A percentile compares a stretch with the other conserved stretches of the same genome.
phyloP scores from a whole-genome alignment of 2,113 vertebrate genomes.

The Meleagris gallopavo region DNA sequence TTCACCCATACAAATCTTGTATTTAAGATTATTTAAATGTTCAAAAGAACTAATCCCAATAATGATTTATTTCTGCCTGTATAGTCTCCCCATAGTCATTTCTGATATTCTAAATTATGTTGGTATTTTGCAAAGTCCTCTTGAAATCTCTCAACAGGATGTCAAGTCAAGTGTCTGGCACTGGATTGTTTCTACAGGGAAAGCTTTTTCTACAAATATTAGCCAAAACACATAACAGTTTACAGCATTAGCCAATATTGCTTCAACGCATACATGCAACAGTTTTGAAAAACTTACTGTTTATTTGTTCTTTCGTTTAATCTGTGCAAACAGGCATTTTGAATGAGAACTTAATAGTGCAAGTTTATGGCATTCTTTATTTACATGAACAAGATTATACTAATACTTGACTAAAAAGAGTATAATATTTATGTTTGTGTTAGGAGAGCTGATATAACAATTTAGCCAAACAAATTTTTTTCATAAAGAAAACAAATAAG shows the following conservation, averaged over 20 bases:
- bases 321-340: not conserved
- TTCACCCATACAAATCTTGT: not conserved
- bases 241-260: not conserved
- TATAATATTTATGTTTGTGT: not conserved
- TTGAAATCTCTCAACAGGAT: constrained; percentile 12
- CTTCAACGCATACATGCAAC: not conserved
- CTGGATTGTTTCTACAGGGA: not conserved
- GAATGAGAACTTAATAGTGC: not conserved
- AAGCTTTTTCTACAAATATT: not conserved
- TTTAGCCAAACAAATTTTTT: not conserved
- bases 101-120: not conserved
- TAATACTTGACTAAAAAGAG: not conserved
- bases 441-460: not conserved
- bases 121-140: not conserved
- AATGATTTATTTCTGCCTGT: not conserved
- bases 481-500: not conserved
- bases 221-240: not conserved
- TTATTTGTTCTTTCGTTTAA: not conserved
- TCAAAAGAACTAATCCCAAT: not conserved
- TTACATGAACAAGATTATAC: not conserved
- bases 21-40: constrained; percentile 19
- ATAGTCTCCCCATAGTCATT: not conserved
- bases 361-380: not conserved
- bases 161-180: not conserved
- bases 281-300: not conserved